A percentile compares a stretch with the other conserved stretches of the same genome.
Conservation (phyloP, 2,113 vertebrate species). For the Marmota monax region DNA sequence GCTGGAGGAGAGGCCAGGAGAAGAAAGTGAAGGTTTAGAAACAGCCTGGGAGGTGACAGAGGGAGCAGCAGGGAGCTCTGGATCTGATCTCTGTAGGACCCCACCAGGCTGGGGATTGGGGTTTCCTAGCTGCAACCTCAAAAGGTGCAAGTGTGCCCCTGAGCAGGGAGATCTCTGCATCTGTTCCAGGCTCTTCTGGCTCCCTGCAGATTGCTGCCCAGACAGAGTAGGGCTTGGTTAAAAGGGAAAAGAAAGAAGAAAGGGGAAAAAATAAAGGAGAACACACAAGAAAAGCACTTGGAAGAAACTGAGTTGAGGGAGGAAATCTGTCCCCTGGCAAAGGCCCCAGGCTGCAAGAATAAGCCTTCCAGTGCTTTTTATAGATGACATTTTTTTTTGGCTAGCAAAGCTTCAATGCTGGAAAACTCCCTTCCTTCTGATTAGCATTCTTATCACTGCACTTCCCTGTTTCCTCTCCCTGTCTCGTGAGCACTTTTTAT, state of each 20-base stretch:
- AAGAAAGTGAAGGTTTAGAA: constrained; percentile 52
- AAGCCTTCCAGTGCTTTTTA: constrained; percentile 70
- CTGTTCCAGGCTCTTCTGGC: not conserved
- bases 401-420: constrained; percentile 42
- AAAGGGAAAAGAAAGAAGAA: constrained; percentile 55
- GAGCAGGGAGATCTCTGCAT: not conserved
- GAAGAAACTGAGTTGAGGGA: constrained; percentile 51
- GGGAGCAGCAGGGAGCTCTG: constrained; percentile 35
- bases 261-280: constrained; percentile 13
- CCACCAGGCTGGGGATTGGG: not conserved
- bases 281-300: constrained; percentile 5
- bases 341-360: constrained; percentile 64
- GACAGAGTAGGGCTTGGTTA: not conserved
- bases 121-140: not conserved
- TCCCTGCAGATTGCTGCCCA: not conserved
- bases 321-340: constrained; percentile 70
- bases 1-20: not conserved
- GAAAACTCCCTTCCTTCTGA: constrained; percentile 49
- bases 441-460: constrained; percentile 57
- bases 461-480: not conserved
- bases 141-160: not conserved
- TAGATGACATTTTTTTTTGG: constrained; percentile 23
- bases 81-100: not conserved
- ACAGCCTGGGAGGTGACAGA: not conserved
- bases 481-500: constrained; percentile 49